Base-by-base conservation (phyloP, 2,888 invertebrate species). In the Tachina grossa region DNA sequence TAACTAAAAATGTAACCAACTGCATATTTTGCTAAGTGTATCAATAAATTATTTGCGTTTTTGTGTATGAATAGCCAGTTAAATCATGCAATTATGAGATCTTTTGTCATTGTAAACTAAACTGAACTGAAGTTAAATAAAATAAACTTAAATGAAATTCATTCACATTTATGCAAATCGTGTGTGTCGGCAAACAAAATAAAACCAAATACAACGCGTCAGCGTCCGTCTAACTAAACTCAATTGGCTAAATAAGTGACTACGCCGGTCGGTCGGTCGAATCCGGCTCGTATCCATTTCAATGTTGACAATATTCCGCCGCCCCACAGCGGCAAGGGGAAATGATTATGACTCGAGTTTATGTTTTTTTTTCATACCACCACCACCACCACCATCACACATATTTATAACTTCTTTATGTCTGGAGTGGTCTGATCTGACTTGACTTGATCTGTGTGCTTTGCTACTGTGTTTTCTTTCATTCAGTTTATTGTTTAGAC, bases 71-170 rank as follows among this genome's bases (percentile, higher is more conserved):
- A 91, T 91, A 90, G 91, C 88, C 87, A 88, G 88, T 89, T 91
- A 91, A 91, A 91, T 91, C 91, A 91, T 91, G 91, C 91, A 91
- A 91, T 91, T 91, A 91, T 91, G 91, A 91, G 89, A 86, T 90
- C 90, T 91, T 91, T 90, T 90, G 90, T 90, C 89, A 87, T 78
- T 83, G 83, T 83, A 83, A 83, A 74, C 83, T 59, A 77, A 82
- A 75, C 75, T 69, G 49, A 78, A 63, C 55, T 63, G 19, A 79
- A 79, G 63, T 65, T 49, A 81, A 81, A 75, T 75, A 68, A 81
- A 81, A 66, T 14, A 57, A 80, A 77, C 11, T 79, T 51, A 75
- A 81, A 66, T 84, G 66, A 74, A 75, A 83, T 66, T 72, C 76
- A 80, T 66, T 72, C 76, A 83, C 76, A 71, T 83, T 85, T 85